phyloP scores from a whole-genome alignment of 2,113 vertebrate genomes.

The Triplophysa dalaica region DNA sequence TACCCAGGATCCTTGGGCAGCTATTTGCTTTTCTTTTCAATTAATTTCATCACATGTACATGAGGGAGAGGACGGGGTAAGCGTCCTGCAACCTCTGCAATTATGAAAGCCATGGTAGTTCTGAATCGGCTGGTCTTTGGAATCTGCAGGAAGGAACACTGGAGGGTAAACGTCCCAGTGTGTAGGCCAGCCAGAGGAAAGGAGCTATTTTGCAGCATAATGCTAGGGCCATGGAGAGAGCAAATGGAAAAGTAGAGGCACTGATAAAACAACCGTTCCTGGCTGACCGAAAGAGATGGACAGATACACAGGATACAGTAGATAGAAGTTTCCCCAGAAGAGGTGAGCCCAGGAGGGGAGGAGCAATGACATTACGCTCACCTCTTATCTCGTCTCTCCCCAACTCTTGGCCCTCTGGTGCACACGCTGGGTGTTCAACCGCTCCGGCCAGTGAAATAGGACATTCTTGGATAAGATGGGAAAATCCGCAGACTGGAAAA shows the following conservation, averaged over 20 bases:
- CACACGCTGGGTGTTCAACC: constrained; percentile 44
- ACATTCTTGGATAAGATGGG: constrained; percentile 37
- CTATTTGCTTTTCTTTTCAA: constrained; percentile 75
- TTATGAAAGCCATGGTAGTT: constrained; percentile 35
- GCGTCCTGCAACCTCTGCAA: not conserved
- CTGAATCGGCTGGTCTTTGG: constrained; percentile 1
- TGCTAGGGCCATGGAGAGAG: constrained; percentile 30
- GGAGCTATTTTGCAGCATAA: constrained; percentile 30
- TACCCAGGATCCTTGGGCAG: constrained; percentile 69
- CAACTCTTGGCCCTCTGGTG: constrained; percentile 10
- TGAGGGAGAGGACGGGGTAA: not conserved
- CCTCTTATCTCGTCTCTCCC: constrained; percentile 45
- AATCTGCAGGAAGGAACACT: not conserved
- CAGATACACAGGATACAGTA: constrained; percentile 36
- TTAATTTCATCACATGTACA: constrained; percentile 73
- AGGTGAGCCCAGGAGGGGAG: constrained; percentile 34
- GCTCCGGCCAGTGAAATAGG: constrained; percentile 27
- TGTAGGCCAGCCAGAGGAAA: constrained; percentile 34
- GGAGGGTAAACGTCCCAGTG: not conserved
- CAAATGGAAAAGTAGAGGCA: not conserved
- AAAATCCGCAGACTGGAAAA: constrained; percentile 49
- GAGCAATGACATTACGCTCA: constrained; percentile 44
- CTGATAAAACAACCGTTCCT: constrained; percentile 31
- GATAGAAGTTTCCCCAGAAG: constrained; percentile 46
- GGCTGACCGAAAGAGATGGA: constrained; percentile 37